These are phyloP conservation scores for Sebastes flavidus DNA, from an alignment of 2,797 vertebrate genomes.

Conservation along the genomic window DNA sequence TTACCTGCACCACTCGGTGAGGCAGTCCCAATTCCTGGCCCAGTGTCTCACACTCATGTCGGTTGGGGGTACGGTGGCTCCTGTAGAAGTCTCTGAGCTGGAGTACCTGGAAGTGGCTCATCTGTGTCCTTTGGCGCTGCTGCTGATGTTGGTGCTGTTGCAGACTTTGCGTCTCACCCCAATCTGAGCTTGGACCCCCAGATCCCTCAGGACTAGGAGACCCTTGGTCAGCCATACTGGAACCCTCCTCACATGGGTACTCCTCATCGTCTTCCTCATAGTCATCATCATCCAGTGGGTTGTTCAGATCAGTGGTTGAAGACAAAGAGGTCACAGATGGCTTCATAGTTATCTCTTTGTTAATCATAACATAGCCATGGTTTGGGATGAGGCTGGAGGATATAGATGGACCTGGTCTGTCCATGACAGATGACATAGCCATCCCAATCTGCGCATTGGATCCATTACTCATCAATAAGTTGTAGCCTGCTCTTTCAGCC, in stretches of 20 bases:
- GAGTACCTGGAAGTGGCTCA: conserved; percentile 97
- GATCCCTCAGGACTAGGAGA: conserved; percentile 92
- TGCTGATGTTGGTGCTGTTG: conserved; percentile 77
- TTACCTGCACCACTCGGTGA: conserved; percentile 98
- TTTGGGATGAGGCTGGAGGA: conserved; percentile 86
- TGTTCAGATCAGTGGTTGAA: conserved; percentile 87
- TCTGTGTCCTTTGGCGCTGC: conserved; percentile 96
- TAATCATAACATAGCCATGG: conserved; percentile 86
- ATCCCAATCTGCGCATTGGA: conserved; percentile 83
- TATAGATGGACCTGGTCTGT: conserved; percentile 87
- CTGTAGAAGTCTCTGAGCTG: conserved; percentile 98
- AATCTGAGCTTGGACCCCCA: conserved; percentile 88
- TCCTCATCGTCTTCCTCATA: conserved; percentile 81
- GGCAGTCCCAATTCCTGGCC: conserved; percentile 97
- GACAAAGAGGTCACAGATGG: conserved; percentile 86
- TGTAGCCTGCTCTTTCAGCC: conserved; percentile 94
- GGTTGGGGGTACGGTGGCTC: conserved; percentile 97
- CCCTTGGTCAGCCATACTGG: conserved; percentile 92
- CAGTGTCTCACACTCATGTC: conserved; percentile 96
- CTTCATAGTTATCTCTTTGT: conserved; percentile 88
- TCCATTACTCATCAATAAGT: conserved; percentile 88
- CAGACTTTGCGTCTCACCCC: conserved; percentile 89
- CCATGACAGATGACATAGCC: conserved; percentile 58
- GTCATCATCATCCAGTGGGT: conserved; percentile 89
- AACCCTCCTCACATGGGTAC: conserved; percentile 77